A percentile compares a stretch with the other conserved stretches of the same genome.
Conservation (phyloP, 2,888 invertebrate genomes). For the Scaptomyza tumidula region DNA sequence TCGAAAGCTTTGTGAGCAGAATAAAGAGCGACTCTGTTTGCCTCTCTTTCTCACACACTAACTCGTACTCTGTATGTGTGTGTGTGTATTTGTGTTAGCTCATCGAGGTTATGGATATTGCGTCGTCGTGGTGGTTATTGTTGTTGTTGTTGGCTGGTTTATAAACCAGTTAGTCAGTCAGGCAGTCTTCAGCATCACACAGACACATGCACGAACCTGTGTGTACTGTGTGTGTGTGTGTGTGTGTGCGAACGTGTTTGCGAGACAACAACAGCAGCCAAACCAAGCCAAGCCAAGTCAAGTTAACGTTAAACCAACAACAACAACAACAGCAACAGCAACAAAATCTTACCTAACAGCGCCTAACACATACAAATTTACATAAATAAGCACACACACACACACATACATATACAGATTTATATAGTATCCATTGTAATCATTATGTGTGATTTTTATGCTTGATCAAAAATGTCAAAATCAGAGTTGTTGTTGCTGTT, state of each 20-base stretch:
- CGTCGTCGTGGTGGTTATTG: slow-evolving; percentile 59
- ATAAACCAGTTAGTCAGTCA: slow-evolving; percentile 73
- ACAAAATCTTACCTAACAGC: slow-evolving; percentile 58
- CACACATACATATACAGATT: not conserved
- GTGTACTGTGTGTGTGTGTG: slow-evolving; percentile 15
- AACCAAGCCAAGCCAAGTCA: slow-evolving; percentile 29
- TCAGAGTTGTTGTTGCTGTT: slow-evolving; percentile 20
- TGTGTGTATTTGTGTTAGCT: slow-evolving; percentile 71
- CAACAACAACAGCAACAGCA: slow-evolving; percentile 22
- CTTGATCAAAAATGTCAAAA: slow-evolving; percentile 43
- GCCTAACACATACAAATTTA: slow-evolving; percentile 32
- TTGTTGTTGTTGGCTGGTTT: slow-evolving; percentile 47
- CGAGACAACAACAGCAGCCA: slow-evolving; percentile 58
- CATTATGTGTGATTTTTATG: slow-evolving; percentile 27
- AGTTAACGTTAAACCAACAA: slow-evolving; percentile 35
- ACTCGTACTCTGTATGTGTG: slow-evolving; percentile 4
- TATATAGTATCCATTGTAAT: slow-evolving; percentile 32
- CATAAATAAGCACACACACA: slow-evolving; percentile 27
- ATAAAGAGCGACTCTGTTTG: slow-evolving; percentile 52
- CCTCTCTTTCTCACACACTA: slow-evolving; percentile 14
- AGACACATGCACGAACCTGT: slow-evolving; percentile 25
- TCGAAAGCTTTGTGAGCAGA: slow-evolving; percentile 54
- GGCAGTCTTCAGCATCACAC: slow-evolving; percentile 74
- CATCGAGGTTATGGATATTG: slow-evolving; percentile 78
- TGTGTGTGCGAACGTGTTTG: slow-evolving; percentile 70